Evolutionary conservation across 92 coral and sea anemone genomes (phyloP), one percentile per base, ranked within the genome.

Genomic region (Heteractis magnifica): DNA sequence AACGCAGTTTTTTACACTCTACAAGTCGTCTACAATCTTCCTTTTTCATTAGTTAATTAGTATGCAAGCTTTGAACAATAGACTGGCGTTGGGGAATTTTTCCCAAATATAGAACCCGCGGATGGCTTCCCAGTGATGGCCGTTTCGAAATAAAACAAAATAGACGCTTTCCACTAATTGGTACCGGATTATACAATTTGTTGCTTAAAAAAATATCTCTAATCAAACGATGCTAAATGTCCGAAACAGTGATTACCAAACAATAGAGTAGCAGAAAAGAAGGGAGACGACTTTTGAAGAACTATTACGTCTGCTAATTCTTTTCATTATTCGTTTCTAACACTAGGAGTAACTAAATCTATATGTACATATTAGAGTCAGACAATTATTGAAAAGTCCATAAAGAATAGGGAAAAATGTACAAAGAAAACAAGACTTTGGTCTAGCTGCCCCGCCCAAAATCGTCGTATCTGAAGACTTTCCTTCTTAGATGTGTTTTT

Each of bases 41-140:
- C 81, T 81, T 90, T 90, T 74, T 83, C 74, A 71, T 83, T 74
- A 78, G 88, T 85, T 90, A 77, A 90, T 90, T 90, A 90, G 85
- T 90, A 90, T 90, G 93, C 93, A 90, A 75, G 74, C 72, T 52
- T 48, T 13, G 55, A 81, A 89, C 92, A 89, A 89, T 84, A 72
- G 92, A 72, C 16, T 72, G 77, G 76, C 87, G 87, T 81, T 51
- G 75, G 73, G 49, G 77, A 55, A 68, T 68, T 81, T 81, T 81
- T 70, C n/a, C 77, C 70, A 34, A 65, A 13, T 20, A 21, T 11
- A 53, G 14, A 68, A 51, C 26, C 52, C n/a, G 51, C 68, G 77
- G 55, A 68, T 62, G 48, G 7, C 19, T 81, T 14, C 44, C 70
- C 84, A 51, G 16, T 21, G 68, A 68, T 49, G 73, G 56, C 5